Evolutionary conservation across 2,797 vertebrate species (phyloP), one percentile per base, ranked within the genome.

Genomic region (Phalanger gymnotis): DNA sequence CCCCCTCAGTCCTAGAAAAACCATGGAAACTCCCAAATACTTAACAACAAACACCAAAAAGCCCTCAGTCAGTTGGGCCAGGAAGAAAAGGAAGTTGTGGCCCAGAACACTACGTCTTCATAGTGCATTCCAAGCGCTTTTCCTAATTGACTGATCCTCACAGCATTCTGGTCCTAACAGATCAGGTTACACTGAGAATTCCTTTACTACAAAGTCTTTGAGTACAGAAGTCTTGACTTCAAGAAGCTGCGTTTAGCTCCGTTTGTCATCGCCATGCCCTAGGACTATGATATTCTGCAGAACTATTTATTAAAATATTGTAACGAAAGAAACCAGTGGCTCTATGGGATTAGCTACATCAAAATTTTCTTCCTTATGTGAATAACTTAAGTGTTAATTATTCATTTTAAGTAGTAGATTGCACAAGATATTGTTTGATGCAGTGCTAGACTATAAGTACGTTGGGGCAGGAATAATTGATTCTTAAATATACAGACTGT

Each of bases 321-420:
- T 90, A 25, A 27, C 25, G 7, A 19, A 55, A 92, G 91, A 55
- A 95, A 34, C 61, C 47, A 28, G 6, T 25, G 25, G 2, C 53
- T 56, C 81, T 73, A 94, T 54, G 94, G 52, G 54, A 47, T 90
- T 93, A 91, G 54, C 54, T 95, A 53, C 22, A 96, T 53, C n/a
- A 54, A 73, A 93, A 94, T 91, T 96, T 73, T 92, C 30, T 22
- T 90, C 53, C 31, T 34, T 40, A 52, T 57, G 19, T 90, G 9
- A 89, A 94, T 40, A 93, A 55, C 91, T 31, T 95, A 61, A 92
- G 31, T 81, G 19, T 94, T 92, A 91, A 55, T 89, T 56, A 92
- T 31, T 96, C 53, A 52, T 40, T 92, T 52, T 89, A 91, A 92
- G 91, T 66, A 91, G 93, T 28, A 81, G 51, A 30, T 58, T 81